phyloP scores from a whole-genome alignment of 2,113 vertebrate species.

The Zeus faber region DNA sequence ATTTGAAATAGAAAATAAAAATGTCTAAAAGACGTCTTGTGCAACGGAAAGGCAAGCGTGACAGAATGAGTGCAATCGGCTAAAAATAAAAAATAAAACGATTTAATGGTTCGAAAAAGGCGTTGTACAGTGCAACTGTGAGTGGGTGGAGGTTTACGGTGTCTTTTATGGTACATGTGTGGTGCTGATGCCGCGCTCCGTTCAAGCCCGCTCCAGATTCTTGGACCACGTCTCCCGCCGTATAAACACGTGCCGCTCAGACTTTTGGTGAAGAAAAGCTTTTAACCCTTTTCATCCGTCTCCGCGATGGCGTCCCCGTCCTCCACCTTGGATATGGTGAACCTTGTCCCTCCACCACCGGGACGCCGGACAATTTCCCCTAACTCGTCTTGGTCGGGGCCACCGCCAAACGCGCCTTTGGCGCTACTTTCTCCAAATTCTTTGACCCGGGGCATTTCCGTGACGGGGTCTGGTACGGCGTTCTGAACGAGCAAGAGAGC shows the following conservation, averaged over 20 bases:
- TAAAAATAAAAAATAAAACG: no score
- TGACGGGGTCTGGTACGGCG: conserved; percentile 24
- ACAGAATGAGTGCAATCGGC: no score
- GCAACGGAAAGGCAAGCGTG: no score
- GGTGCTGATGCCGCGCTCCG: no score
- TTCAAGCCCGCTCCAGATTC: no score
- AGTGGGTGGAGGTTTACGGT: no score
- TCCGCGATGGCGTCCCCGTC: conserved; percentile 20
- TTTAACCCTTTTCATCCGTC: conserved; percentile 45
- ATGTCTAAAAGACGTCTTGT: no score
- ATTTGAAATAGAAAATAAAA: conserved; percentile 77
- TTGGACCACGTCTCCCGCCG: conserved; percentile 29
- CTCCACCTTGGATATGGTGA: conserved; percentile 52
- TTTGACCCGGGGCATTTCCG: conserved; percentile 56
- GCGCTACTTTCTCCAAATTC: neutral
- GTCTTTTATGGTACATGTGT: no score
- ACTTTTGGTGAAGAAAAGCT: no score
- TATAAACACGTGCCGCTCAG: conserved; percentile 69
- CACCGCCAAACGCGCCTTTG: conserved; percentile 7
- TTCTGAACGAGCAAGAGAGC: conserved; percentile 24
- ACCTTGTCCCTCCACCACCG: conserved; percentile 31
- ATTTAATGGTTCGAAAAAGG: no score
- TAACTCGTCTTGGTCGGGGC: conserved; percentile 9
- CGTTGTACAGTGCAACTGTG: no score
- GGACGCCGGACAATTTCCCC: conserved; percentile 25